These are phyloP conservation scores for Orchesellides sinensis DNA, from an alignment of 2,888 invertebrate species.

Conservation along the genomic window DNA sequence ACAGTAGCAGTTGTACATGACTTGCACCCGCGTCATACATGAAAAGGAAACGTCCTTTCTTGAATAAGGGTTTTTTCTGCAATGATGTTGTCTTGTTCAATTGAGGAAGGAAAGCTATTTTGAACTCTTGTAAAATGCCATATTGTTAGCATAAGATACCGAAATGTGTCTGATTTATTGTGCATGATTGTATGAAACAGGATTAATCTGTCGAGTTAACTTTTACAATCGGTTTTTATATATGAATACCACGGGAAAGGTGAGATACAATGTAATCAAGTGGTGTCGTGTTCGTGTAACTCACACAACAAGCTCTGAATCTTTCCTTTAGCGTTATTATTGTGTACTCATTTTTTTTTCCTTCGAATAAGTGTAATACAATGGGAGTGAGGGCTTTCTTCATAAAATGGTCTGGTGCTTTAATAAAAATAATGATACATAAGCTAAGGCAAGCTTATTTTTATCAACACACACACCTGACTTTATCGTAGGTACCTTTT, in stretches of 20 bases:
- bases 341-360: background rate
- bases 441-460: background rate
- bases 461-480: constrained; percentile 5
- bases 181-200: constrained; percentile 37
- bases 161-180: constrained; percentile 48
- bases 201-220: constrained; percentile 21
- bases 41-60: too few species aligned
- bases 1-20: too few species aligned
- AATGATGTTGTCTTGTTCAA: background rate
- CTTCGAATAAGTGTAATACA: background rate
- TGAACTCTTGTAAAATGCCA: constrained; percentile 7
- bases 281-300: background rate
- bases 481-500: background rate
- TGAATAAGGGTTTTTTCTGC: too few species aligned
- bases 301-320: background rate
- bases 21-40: too few species aligned
- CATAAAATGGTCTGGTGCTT: background rate
- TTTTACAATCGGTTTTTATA: constrained; percentile 5
- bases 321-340: background rate
- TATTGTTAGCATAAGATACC: constrained; percentile 39
- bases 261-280: background rate
- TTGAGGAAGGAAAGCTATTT: background rate
- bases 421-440: background rate
- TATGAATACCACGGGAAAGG: background rate
- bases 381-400: background rate